phyloP scores from a whole-genome alignment of 2,797 vertebrate species.

The Brotula barbata region DNA sequence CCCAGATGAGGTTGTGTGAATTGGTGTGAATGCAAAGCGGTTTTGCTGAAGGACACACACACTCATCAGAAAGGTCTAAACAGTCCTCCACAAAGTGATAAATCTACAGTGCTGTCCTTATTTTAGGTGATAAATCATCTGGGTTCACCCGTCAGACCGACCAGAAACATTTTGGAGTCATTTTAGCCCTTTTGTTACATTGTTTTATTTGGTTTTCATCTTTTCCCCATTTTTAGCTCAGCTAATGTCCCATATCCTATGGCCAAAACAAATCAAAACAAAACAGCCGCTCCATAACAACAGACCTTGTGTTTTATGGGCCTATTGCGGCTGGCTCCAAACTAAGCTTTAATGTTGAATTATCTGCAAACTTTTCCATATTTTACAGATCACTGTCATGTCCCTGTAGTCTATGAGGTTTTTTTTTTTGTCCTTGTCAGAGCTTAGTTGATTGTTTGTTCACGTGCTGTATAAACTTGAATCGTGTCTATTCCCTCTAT shows the following conservation, averaged over 20 bases:
- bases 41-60: neutral
- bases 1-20: neutral
- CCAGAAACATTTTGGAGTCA: neutral
- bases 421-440: too few relatives aligned
- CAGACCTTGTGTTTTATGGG: neutral
- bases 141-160: neutral
- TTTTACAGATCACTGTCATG: too few relatives aligned
- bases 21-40: neutral
- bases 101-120: too few relatives aligned
- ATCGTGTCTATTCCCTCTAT: neutral
- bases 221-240: too few relatives aligned
- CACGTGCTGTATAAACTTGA: too few relatives aligned
- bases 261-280: slow-evolving; percentile 3
- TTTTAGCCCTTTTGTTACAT: neutral
- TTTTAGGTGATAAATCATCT: neutral
- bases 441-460: neutral
- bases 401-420: too few relatives aligned
- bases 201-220: too few relatives aligned
- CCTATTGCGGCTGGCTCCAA: neutral
- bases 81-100: too few relatives aligned
- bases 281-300: slow-evolving; percentile 5
- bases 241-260: neutral
- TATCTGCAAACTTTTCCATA: neutral
- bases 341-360: neutral
- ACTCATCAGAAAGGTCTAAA: too few relatives aligned